Base-by-base conservation (phyloP, 2,888 invertebrate species). In the Cyclophora albipunctata region DNA sequence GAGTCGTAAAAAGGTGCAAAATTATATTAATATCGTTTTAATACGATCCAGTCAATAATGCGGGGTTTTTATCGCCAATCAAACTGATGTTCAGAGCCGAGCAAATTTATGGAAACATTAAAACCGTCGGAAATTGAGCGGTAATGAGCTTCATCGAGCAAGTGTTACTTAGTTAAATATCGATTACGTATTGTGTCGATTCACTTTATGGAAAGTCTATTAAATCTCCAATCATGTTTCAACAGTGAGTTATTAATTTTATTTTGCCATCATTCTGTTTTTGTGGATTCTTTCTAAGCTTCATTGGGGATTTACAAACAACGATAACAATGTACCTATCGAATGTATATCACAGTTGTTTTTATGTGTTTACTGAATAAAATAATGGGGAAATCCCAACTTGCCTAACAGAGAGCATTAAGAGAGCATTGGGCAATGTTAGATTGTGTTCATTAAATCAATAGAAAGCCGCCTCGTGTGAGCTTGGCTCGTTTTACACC, bases 371-470 rank as follows among this genome's bases (percentile, higher is more conserved):
- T 20, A 20, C 20, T 20, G 20, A 20, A 20, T 20, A 20, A 20
- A 20, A 20, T 20, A 20, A 20, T 20, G 20, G 20, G 20, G 20
- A 20, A 20, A 20, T 20, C 20, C 20, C 20, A 20, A 20, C 20
- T 20, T 20, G 20, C 20, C 20, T 20, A 20, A 20, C 20, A 20
- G 20, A 20, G 20, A 20, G 20, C 20, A 20, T 20, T 20, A 81
- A 80, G 79, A 75, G 78, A 71, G 74, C 77, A 80, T 81, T 81
- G 81, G 71, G 68, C 68, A 73, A 78, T 85, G 85, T 86, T 84
- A 85, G 86, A 84, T 85, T 82, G 77, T 69, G 77, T 78, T 79
- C 78, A 83, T 86, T 84, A 81, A 83, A 86, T 86, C 84, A 84
- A 87, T 85, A 86, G 85, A 84, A 82, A 84, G 84, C 73, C 69